phyloP scores from a whole-genome alignment of 35 echinoderm and acorn worm species.

The Heliocidaris tuberculata region DNA sequence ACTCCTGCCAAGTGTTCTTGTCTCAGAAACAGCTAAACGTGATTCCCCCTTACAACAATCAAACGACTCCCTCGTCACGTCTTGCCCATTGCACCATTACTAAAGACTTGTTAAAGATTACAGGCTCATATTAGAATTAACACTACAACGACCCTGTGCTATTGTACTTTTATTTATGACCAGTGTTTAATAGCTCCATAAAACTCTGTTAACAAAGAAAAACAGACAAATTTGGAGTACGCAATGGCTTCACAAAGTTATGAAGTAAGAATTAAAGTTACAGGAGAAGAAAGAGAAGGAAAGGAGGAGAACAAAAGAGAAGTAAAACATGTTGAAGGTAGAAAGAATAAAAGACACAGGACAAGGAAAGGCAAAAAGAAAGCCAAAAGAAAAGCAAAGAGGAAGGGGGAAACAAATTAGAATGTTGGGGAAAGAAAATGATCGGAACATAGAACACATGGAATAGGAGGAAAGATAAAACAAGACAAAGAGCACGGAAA shows the following conservation, averaged over 20 bases:
- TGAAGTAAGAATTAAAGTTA: background rate
- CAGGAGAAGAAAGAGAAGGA: background rate
- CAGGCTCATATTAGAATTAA: background rate
- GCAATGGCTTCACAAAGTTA: background rate
- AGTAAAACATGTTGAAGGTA: no score
- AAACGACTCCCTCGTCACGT: background rate
- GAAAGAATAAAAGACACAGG: no score
- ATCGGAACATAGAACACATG: background rate
- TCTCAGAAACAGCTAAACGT: background rate
- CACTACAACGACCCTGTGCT: background rate
- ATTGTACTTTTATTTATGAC: constrained; percentile 1
- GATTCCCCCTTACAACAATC: background rate
- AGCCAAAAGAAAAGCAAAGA: no score
- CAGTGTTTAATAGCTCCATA: background rate
- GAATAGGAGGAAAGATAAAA: background rate
- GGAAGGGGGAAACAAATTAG: no score
- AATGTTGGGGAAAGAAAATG: no score
- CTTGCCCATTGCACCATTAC: background rate
- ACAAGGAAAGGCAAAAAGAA: no score
- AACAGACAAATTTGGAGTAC: background rate
- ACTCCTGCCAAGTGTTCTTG: background rate
- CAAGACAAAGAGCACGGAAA: no score
- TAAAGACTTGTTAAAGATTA: background rate
- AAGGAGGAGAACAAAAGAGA: background rate
- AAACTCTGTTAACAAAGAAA: background rate